Percentiles rank a stretch among this genome's conserved stretches.
These are phyloP conservation scores for Syngnathus acus DNA, from an alignment of 2,797 vertebrate genomes.

Conservation along the genomic window DNA sequence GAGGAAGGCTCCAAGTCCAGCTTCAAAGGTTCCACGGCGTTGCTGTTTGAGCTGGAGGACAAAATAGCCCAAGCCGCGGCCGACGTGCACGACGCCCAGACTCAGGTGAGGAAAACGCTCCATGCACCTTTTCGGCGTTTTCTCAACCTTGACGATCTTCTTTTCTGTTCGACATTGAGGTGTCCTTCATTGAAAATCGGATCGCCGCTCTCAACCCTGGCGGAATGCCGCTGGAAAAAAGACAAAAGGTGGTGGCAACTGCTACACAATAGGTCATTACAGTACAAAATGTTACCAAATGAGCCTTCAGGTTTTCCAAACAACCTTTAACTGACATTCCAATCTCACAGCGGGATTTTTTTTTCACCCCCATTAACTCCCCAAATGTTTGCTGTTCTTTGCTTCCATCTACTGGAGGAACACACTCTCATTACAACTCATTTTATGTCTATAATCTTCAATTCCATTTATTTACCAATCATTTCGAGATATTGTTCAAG, in stretches of 20 bases:
- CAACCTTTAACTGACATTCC: background rate
- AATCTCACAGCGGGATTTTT: background rate
- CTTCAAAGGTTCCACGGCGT: conserved; percentile 60
- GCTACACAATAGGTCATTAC: background rate
- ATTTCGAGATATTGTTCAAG: too few species aligned
- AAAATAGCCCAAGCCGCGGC: conserved; percentile 73
- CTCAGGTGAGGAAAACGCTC: conserved; percentile 54
- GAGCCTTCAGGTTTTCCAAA: background rate
- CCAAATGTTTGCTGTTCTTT: background rate
- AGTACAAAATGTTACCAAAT: background rate
- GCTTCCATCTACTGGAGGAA: conserved; percentile 1
- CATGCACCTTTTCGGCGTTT: too few species aligned
- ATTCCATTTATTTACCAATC: too few species aligned
- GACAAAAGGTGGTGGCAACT: conserved; percentile 38
- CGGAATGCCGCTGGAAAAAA: conserved; percentile 63
- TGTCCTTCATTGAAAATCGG: conserved; percentile 80
- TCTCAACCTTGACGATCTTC: too few species aligned
- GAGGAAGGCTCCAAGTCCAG: conserved; percentile 36
- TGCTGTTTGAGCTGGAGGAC: conserved; percentile 79
- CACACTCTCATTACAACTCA: background rate
- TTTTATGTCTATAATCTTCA: too few species aligned
- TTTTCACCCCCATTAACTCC: background rate
- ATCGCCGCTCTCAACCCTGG: conserved; percentile 82
- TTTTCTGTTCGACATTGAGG: conserved; percentile 47
- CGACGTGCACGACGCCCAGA: conserved; percentile 75